Conservation (phyloP, 2,888 invertebrate genomes). For the Epistrophella euchroma region DNA sequence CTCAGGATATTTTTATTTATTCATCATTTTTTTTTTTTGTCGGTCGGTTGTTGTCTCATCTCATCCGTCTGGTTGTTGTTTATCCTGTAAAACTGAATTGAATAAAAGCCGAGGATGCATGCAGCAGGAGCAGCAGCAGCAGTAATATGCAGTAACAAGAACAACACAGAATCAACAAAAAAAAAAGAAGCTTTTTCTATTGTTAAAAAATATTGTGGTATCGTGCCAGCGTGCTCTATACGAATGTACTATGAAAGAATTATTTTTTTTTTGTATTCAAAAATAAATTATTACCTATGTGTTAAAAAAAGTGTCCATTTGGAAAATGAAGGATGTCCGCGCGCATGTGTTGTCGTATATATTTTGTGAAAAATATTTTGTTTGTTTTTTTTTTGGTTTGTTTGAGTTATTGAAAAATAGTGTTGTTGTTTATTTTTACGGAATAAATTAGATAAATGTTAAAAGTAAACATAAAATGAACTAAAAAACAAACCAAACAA, state of each 20-base stretch:
- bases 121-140: conserved; percentile 37
- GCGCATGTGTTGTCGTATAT: conserved; percentile 68
- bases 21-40: conserved; percentile 1
- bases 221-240: conserved; percentile 48
- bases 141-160: conserved; percentile 25
- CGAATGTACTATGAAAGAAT: conserved; percentile 8
- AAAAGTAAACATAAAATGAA: conserved; percentile 39
- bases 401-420: conserved; percentile 40
- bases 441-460: conserved; percentile 50
- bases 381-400: conserved; percentile 31
- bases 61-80: conserved; percentile 50
- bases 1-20: conserved; percentile 8
- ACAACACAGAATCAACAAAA: conserved; percentile 36
- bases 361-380: conserved; percentile 55
- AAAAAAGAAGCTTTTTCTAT: conserved; percentile 28
- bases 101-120: conserved; percentile 29
- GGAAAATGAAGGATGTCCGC: conserved; percentile 74
- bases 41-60: not conserved
- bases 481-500: conserved; percentile 25
- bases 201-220: conserved; percentile 49
- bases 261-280: conserved; percentile 52
- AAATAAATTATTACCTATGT: conserved; percentile 72
- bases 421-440: conserved; percentile 61
- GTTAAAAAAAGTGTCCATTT: conserved; percentile 70
- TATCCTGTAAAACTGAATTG: conserved; percentile 59